A percentile compares a stretch with the other conserved stretches of the same genome.
Conservation (phyloP, 2,797 vertebrate species). For the Pseudotriccus pelzelni region DNA sequence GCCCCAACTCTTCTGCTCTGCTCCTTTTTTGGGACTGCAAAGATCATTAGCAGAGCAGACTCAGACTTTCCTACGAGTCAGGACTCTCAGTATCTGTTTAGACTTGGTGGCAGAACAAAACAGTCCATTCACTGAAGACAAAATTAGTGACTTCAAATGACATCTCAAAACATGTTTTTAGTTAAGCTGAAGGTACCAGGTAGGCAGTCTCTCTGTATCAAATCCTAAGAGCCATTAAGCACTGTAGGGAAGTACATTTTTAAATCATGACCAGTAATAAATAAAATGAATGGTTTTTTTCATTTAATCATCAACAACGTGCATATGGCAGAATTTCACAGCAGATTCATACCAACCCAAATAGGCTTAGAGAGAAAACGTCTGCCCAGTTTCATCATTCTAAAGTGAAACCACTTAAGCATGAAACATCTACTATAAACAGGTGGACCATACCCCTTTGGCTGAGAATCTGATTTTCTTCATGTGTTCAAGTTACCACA, state of each 20-base stretch:
- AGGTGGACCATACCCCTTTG: neutral
- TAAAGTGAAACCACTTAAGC: neutral
- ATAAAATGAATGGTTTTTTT: neutral
- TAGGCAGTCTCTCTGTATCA: neutral
- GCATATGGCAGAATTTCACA: neutral
- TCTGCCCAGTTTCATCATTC: neutral
- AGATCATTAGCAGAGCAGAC: neutral
- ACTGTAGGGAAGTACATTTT: constrained; percentile 37
- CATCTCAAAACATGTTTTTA: neutral
- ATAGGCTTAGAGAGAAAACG: neutral
- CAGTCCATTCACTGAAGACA: neutral
- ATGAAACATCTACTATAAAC: neutral
- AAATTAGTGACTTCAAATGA: neutral
- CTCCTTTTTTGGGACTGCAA: neutral
- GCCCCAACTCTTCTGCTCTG: neutral
- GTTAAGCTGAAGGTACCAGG: neutral
- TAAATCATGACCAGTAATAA: neutral
- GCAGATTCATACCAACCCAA: neutral
- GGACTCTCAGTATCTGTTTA: neutral
- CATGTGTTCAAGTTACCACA: neutral
- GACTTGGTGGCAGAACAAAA: neutral
- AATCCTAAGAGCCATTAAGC: constrained; percentile 37
- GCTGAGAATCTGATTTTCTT: neutral
- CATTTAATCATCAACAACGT: neutral
- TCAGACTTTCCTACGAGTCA: neutral